Evolutionary conservation across 2,113 vertebrate genomes (phyloP).

Genomic region (Amazona guildingii): DNA sequence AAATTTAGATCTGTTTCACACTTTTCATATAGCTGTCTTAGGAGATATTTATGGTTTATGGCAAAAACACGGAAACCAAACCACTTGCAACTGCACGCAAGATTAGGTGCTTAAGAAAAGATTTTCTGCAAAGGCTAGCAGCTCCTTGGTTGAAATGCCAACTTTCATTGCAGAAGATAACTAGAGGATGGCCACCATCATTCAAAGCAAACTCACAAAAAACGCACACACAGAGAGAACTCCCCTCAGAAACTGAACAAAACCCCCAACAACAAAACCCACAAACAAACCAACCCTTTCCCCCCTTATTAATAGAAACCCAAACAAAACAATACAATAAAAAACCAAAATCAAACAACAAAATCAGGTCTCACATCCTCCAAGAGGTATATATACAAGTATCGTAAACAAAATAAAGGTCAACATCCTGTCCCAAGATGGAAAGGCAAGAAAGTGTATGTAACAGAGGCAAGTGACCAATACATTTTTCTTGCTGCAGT

Average conservation of each 20-base stretch:
- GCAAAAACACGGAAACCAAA: background rate
- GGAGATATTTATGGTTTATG: background rate
- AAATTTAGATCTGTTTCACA: background rate
- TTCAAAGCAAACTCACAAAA: background rate
- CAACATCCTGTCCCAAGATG: background rate
- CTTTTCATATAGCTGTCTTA: background rate
- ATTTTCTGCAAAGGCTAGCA: background rate
- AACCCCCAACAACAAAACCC: background rate
- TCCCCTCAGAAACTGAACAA: background rate
- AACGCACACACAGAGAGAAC: background rate
- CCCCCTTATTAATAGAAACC: background rate
- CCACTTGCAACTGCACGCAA: background rate
- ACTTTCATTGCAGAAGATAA: background rate
- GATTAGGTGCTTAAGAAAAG: background rate
- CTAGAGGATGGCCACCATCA: background rate
- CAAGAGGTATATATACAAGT: background rate
- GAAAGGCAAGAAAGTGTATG: background rate
- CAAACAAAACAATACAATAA: background rate
- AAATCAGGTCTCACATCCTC: background rate
- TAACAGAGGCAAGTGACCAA: background rate
- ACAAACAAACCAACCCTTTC: background rate
- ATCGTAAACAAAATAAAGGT: background rate
- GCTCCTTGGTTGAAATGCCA: background rate
- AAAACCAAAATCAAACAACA: background rate
- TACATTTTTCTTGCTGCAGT: background rate